Evolutionary conservation across 2,113 vertebrate genomes (phyloP), one percentile per base, ranked within the genome.

Genomic region (Cyprinodon brontotheroides): DNA sequence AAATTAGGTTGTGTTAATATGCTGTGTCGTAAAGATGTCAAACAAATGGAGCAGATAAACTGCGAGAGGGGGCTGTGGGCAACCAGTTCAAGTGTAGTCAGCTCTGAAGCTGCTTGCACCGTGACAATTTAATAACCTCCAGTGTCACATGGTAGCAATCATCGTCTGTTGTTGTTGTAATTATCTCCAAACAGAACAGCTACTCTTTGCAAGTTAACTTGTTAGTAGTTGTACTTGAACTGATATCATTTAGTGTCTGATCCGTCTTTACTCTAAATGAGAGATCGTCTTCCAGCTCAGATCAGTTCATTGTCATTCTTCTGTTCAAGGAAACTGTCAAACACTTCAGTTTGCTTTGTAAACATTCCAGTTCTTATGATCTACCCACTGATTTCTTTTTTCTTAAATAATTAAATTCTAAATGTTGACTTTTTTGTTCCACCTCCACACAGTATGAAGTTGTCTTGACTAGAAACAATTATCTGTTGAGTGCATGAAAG

Each of bases 1-100:
- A 90, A 91, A 90, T 91, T 86, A 85, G 89, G 80, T 87, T 91
- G 89, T 85, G 88, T 88, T 92, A 91, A 91, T 88, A 80, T 47
- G 70, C 72, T 80, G 43, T 83, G 86, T 89, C 84, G 72, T 88
- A 92, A 92, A 92, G 82, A 92, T 88, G 85, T 91, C 92, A 92
- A 89, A 89, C 86, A 90, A 90, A 87, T 89, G 81, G 84, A 91
- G 89, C 89, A 91, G 91, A 91, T 88, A 90, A 91, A 90, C 82
- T 84, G 74, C 75, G 87, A 93, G 79, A 86, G 81, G 72, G 79
- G 81, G 68, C 86, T 73, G 47, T 76, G 87, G 89, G 84, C 82
- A 71, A 74, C 71, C 74, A 38, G 89, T 84, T 89, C 77, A 85
- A 82, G 77, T 76, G 79, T 82, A 65, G 80, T 79, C 73, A 64